phyloP scores from a whole-genome alignment of 2,888 invertebrate species.

The Lepidonotus clava region DNA sequence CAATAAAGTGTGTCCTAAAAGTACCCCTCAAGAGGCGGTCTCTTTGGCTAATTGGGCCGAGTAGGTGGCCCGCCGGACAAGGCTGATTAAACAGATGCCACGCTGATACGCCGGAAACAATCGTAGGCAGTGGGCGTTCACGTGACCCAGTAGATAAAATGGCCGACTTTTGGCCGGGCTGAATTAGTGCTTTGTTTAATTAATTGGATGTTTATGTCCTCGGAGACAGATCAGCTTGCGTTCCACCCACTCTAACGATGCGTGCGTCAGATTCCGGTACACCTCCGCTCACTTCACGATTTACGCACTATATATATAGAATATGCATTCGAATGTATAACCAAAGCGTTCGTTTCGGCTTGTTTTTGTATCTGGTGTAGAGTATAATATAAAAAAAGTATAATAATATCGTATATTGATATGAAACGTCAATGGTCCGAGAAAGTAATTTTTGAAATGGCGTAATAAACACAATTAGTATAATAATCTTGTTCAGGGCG shows the following conservation, averaged over 20 bases:
- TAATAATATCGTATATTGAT: no score
- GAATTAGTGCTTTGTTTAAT: conserved; percentile 4
- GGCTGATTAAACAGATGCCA: conserved; percentile 43
- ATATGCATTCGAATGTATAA: no score
- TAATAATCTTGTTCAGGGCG: no score
- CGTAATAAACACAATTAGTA: no score
- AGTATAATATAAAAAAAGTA: no score
- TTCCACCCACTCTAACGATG: background rate
- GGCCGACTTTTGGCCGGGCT: conserved; percentile 10
- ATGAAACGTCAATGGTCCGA: no score
- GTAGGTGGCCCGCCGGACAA: conserved; percentile 25
- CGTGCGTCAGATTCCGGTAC: background rate
- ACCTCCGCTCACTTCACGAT: background rate
- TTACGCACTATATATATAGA: no score
- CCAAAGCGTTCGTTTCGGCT: no score
- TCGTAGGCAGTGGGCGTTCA: background rate
- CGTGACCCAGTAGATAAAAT: conserved; percentile 11
- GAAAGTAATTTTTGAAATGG: no score
- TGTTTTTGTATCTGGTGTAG: no score
- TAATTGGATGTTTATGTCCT: conserved; percentile 33
- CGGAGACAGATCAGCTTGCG: background rate
- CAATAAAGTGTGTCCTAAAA: no score
- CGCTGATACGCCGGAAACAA: conserved; percentile 10
- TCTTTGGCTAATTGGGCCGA: background rate
- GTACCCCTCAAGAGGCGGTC: no score